Evolutionary conservation across 2,888 invertebrate species (phyloP).

Genomic region (Yponomeuta sedellus): DNA sequence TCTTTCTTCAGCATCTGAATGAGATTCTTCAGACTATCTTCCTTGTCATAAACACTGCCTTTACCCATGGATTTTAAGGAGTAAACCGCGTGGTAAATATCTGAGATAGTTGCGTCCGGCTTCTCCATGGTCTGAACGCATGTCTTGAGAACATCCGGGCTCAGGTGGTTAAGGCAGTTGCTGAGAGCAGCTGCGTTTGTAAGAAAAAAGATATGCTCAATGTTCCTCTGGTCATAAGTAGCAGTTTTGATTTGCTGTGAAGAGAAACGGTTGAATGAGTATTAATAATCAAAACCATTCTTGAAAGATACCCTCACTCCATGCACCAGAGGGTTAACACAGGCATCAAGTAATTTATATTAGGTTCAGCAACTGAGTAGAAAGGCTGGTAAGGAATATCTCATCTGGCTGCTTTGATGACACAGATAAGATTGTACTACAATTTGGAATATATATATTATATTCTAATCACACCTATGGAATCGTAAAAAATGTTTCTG

Average conservation of each 20-base stretch:
- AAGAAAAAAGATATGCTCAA: conserved; percentile 80
- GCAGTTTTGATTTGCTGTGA: conserved; percentile 48
- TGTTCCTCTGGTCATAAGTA: conserved; percentile 54
- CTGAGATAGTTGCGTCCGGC: conserved; percentile 80
- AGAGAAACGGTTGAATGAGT: conserved; percentile 5
- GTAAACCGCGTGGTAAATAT: conserved; percentile 85
- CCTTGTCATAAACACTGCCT: conserved; percentile 76
- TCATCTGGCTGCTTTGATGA: no score
- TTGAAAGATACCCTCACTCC: no score
- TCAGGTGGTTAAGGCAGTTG: conserved; percentile 67
- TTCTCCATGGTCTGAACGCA: conserved; percentile 79
- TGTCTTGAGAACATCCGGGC: conserved; percentile 63
- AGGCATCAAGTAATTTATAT: no score
- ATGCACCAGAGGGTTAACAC: no score
- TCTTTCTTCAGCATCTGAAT: conserved; percentile 89
- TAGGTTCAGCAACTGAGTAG: no score
- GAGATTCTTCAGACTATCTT: conserved; percentile 83
- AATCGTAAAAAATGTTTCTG: no score
- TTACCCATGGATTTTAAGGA: conserved; percentile 82
- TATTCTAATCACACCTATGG: no score
- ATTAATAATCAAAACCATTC: no score
- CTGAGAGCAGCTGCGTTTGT: conserved; percentile 78
- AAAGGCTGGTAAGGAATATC: no score
- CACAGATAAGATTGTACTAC: no score
- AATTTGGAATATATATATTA: no score